phyloP scores from a whole-genome alignment of 2,113 vertebrate species.

The Nesogale talazaci region DNA sequence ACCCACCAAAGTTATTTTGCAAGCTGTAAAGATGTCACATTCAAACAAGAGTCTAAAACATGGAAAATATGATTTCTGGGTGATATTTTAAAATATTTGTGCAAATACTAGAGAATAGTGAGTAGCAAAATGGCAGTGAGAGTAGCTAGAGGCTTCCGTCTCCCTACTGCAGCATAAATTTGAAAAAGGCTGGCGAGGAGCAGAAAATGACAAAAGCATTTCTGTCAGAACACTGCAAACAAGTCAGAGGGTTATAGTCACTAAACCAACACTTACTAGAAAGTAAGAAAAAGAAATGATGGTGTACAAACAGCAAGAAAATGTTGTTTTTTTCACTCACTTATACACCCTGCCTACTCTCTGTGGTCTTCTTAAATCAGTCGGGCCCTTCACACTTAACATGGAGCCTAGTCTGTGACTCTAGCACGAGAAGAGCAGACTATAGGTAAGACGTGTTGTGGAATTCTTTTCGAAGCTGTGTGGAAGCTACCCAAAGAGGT shows the following conservation, averaged over 20 bases:
- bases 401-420: background rate
- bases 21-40: background rate
- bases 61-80: background rate
- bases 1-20: background rate
- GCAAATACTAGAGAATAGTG: background rate
- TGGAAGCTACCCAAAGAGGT: background rate
- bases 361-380: background rate
- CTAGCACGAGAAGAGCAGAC: background rate
- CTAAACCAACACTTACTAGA: background rate
- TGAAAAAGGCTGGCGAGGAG: background rate
- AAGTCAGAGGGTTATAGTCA: background rate
- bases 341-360: background rate
- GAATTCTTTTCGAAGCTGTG: background rate
- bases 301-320: background rate
- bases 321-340: background rate
- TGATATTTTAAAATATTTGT: background rate
- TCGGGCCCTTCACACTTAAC: background rate
- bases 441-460: background rate
- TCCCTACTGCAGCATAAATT: background rate
- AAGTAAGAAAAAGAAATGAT: background rate
- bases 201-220: background rate
- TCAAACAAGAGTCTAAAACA: background rate
- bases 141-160: background rate
- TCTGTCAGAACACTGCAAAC: background rate
- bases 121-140: background rate